Evolutionary conservation across 1,140 invertebrate genomes (phyloP).

Genomic region (Euura saliciscinereae): DNA sequence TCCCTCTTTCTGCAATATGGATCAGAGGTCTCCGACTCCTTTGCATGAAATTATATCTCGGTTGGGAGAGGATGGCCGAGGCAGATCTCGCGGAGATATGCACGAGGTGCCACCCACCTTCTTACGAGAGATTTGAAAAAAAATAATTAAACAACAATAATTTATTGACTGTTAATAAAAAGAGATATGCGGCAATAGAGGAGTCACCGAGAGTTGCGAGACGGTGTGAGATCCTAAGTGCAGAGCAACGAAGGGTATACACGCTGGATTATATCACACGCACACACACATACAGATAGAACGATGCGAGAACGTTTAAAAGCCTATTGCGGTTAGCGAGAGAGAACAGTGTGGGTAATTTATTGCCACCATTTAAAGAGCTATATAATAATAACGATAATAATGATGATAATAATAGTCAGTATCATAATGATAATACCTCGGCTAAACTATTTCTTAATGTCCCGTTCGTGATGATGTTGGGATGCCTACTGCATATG

Average conservation of each 20-base stretch:
- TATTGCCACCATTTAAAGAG: conserved; percentile 56
- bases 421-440: conserved; percentile 20
- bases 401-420: neutral
- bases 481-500: too few species aligned
- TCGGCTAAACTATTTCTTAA: conserved; percentile 50
- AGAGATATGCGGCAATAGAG: too few species aligned
- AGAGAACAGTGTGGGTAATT: conserved; percentile 45
- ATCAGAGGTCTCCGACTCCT: conserved; percentile 6
- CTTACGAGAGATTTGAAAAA: neutral
- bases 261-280: neutral
- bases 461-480: conserved; percentile 27
- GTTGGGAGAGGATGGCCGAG: neutral
- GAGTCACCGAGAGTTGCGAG: too few species aligned
- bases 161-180: too few species aligned
- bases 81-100: neutral
- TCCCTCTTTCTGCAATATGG: conserved; percentile 12
- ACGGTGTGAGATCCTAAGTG: neutral
- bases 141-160: too few species aligned
- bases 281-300: too few species aligned
- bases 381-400: conserved; percentile 48
- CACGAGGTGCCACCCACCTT: neutral
- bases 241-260: neutral
- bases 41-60: conserved; percentile 10
- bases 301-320: conserved; percentile 33
- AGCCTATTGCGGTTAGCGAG: conserved; percentile 46